A percentile compares a stretch with the other conserved stretches of the same genome.
Evolutionary conservation across 2,888 invertebrate species (phyloP).

Genomic region (Nephrotoma guestfalica): DNA sequence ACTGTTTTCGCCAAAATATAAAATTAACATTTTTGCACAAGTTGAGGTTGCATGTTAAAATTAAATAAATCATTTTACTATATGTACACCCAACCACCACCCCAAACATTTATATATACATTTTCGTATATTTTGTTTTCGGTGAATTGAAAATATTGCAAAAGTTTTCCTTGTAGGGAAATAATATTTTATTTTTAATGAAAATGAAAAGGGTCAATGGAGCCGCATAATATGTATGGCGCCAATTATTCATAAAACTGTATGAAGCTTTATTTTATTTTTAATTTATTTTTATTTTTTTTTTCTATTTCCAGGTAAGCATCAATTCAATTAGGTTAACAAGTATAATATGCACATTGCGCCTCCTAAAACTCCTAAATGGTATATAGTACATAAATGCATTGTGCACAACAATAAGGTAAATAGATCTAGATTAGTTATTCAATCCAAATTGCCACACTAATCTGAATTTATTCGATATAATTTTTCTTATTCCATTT

Average conservation of each 20-base stretch:
- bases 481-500: not conserved
- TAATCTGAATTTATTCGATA: not conserved
- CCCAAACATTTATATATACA: not conserved
- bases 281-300: not conserved
- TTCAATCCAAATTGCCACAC: not conserved
- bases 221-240: not conserved
- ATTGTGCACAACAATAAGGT: not conserved
- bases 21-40: not conserved
- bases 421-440: not conserved
- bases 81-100: not conserved
- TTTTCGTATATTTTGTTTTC: not conserved
- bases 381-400: not conserved
- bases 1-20: not conserved
- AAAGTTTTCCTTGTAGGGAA: not conserved
- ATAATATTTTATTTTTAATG: not conserved
- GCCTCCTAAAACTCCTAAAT: not conserved
- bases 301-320: not conserved
- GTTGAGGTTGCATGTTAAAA: not conserved
- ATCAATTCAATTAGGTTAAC: not conserved
- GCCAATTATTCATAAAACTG: not conserved
- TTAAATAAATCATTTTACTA: not conserved
- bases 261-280: not conserved
- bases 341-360: not conserved
- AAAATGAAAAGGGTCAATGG: not conserved
- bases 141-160: not conserved